A percentile compares a stretch with the other conserved stretches of the same genome.
Conservation (phyloP, 2,797 vertebrate genomes). For the Potorous gilbertii region DNA sequence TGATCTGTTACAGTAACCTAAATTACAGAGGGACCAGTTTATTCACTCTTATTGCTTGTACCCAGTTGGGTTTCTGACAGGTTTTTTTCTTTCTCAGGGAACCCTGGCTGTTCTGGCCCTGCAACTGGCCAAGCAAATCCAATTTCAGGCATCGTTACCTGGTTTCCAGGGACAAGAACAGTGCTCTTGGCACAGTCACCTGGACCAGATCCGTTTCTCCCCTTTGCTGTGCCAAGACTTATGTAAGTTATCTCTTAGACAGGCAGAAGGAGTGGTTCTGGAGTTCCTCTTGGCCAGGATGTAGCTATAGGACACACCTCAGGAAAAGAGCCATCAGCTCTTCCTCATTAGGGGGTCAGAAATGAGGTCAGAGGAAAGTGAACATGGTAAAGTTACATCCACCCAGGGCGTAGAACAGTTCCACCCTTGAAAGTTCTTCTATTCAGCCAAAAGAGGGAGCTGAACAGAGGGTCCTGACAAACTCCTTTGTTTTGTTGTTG, state of each 20-base stretch:
- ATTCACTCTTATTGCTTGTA: background rate
- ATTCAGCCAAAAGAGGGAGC: constrained; percentile 6
- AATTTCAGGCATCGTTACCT: constrained; percentile 84
- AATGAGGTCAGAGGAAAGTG: constrained; percentile 68
- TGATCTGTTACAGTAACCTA: background rate
- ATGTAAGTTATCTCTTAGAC: constrained; percentile 70
- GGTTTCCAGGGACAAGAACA: constrained; percentile 76
- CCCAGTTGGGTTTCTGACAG: background rate
- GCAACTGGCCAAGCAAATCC: constrained; percentile 90
- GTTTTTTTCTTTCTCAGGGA: constrained; percentile 83
- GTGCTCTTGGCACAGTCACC: constrained; percentile 67
- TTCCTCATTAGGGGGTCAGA: constrained; percentile 68
- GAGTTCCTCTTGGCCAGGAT: constrained; percentile 69
- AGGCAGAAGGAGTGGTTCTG: constrained; percentile 53
- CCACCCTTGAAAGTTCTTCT: background rate
- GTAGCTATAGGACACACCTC: constrained; percentile 70
- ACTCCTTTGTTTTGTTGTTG: background rate
- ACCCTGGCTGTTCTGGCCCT: constrained; percentile 88
- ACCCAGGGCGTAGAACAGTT: constrained; percentile 39
- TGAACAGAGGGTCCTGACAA: background rate
- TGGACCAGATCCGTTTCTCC: constrained; percentile 68
- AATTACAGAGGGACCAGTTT: background rate
- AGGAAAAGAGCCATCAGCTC: constrained; percentile 72
- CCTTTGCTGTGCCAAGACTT: constrained; percentile 37
- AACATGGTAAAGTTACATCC: constrained; percentile 39